Base-by-base conservation (phyloP, 2,888 invertebrate genomes). In the Eristalis pertinax region DNA sequence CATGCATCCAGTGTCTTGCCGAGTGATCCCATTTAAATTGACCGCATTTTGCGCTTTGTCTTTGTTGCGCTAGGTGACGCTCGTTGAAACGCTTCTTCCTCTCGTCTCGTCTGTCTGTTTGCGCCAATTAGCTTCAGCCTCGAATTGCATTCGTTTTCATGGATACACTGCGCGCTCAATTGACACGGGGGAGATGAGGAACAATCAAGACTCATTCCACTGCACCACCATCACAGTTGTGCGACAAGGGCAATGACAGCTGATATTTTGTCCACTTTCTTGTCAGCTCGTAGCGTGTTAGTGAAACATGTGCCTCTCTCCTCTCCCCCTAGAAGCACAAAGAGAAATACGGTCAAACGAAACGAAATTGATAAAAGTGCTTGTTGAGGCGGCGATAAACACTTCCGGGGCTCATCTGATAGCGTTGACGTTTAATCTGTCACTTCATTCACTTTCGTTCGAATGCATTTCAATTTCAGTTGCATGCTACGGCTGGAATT, bases 81-180 rank as follows among this genome's bases (percentile, higher is more conserved):
- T 50, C 50, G 19, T 50, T 50, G 50, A 50, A 50, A 50, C 50
- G 19, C 1, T 19, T 50, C 50, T 50, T 50, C 50, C 19, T 19
- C 50, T 50, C 50, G 19, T 19, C 19, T 38, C 50, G 19, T 50
- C 19, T 8, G 50, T 19, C 50, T 38, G 8, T 50, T 50, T 50
- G 19, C 19, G 50, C 50, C 50, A 50, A 50, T 50, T 50, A 50
- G 50, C 19, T n/a, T 19, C 50, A 50, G 19, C 50, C 50, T 50
- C 50, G 50, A 19, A 8, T 50, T 8, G 50, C 50, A 58, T 84
- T 78, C 41, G 50, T 78, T 74, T 76, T 60, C 67, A 72, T 75
- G 67, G 65, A 79, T 62, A 50, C 7, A 3, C 50, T 19, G 50
- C 50, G 50, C 50, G 19, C 50, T 50, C 50, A 50, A 50, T 50